phyloP scores from a whole-genome alignment of 2,797 vertebrate species.

The Cossypha niveicapilla region DNA sequence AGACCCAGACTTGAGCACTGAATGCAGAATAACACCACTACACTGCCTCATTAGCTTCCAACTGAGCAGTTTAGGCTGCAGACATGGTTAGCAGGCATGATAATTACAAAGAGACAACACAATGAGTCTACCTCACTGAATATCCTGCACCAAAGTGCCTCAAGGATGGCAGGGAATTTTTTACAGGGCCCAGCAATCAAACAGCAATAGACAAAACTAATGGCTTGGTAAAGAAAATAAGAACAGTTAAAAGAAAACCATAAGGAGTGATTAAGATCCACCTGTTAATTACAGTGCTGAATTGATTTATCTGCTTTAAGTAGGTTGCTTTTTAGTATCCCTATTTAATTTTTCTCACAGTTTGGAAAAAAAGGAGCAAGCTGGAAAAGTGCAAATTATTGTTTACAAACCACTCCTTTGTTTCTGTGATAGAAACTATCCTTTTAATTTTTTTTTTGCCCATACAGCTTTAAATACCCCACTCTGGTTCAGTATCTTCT shows the following conservation, averaged over 20 bases:
- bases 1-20: not conserved
- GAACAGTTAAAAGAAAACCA: not conserved
- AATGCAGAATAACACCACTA: constrained; percentile 17
- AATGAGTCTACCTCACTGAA: not conserved
- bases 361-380: not conserved
- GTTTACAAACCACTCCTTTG: not conserved
- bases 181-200: not conserved
- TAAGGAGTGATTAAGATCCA: not conserved
- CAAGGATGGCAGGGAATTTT: not conserved
- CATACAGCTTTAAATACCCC: not conserved
- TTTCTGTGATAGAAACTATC: not conserved
- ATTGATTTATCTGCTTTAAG: not conserved
- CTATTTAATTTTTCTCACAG: not conserved
- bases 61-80: constrained; percentile 25
- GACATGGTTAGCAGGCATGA: constrained; percentile 26
- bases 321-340: not conserved
- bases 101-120: constrained; percentile 1
- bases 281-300: not conserved
- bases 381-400: not conserved
- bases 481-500: not conserved
- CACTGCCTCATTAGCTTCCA: constrained; percentile 57
- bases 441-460: not conserved
- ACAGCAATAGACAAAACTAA: not conserved
- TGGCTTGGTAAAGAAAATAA: not conserved
- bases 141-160: not conserved